Conservation (phyloP, 1,140 invertebrate species). For the Melitaea cinxia region DNA sequence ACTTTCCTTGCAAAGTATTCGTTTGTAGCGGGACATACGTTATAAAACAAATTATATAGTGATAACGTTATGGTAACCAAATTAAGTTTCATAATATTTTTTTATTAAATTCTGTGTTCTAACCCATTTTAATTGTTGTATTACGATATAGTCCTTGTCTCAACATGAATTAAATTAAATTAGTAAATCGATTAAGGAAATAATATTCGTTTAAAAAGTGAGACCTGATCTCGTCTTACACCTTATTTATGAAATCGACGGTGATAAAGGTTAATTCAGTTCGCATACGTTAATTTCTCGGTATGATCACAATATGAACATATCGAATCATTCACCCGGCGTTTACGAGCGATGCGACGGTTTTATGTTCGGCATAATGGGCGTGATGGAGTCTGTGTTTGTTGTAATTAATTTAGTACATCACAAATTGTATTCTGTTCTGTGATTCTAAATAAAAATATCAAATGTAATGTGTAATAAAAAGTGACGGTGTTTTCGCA, state of each 20-base stretch:
- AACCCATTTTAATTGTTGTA: no score
- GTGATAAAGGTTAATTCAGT: slow-evolving; percentile 61
- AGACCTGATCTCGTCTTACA: slow-evolving; percentile 3
- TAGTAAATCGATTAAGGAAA: neutral
- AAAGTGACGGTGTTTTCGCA: no score
- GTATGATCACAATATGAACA: slow-evolving; percentile 57
- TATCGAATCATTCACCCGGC: slow-evolving; percentile 62
- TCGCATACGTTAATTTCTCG: slow-evolving; percentile 54
- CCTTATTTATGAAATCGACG: slow-evolving; percentile 43
- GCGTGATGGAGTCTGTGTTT: slow-evolving; percentile 45
- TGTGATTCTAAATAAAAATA: slow-evolving; percentile 21
- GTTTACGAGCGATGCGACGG: slow-evolving; percentile 53
- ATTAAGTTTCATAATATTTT: no score
- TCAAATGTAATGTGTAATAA: no score
- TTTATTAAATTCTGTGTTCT: no score
- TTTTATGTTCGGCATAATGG: slow-evolving; percentile 55
- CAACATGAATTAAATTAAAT: neutral
- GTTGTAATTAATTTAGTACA: slow-evolving; percentile 62
- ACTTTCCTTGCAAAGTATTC: no score
- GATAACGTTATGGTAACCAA: no score
- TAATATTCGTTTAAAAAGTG: neutral
- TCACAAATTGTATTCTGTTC: slow-evolving; percentile 28
- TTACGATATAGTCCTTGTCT: slow-evolving; percentile 1
- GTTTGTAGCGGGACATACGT: no score
- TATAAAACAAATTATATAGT: no score